Conservation (phyloP, 2,113 vertebrate species). For the Notechis scutatus region DNA sequence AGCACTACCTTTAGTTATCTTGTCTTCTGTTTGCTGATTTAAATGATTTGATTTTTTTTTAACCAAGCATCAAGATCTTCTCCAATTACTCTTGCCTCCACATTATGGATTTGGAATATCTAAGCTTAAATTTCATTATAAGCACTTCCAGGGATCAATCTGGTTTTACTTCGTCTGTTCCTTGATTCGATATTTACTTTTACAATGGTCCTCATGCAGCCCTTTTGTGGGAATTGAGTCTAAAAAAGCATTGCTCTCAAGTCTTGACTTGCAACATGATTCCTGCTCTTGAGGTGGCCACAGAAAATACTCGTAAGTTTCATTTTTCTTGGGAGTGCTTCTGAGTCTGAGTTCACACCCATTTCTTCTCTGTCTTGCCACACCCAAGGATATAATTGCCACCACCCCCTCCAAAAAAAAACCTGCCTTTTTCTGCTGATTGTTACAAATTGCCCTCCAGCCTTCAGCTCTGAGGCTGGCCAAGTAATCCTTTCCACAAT, state of each 20-base stretch:
- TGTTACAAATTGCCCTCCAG: not conserved
- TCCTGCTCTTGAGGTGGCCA: not conserved
- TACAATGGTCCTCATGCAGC: not conserved
- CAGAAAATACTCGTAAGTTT: not conserved
- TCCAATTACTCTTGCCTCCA: not conserved
- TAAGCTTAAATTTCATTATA: not conserved
- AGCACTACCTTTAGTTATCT: not conserved
- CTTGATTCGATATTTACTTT: not conserved
- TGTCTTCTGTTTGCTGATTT: not conserved
- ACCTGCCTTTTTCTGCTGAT: not conserved
- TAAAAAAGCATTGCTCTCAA: not conserved
- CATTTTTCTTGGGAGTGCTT: not conserved
- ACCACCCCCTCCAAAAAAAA: not conserved
- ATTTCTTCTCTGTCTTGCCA: slow-evolving; percentile 2
- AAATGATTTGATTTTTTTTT: not conserved
- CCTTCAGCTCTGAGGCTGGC: not conserved
- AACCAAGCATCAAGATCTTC: not conserved
- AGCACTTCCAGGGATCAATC: not conserved
- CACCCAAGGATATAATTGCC: slow-evolving; percentile 23
- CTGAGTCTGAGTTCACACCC: not conserved
- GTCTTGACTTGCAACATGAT: not conserved
- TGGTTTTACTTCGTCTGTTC: not conserved
- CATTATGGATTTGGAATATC: not conserved
- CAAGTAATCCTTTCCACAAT: not conserved
- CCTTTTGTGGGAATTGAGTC: not conserved